Evolutionary conservation across 2,113 vertebrate genomes (phyloP), one percentile per base, ranked within the genome.

Genomic region (Eolophus roseicapilla): DNA sequence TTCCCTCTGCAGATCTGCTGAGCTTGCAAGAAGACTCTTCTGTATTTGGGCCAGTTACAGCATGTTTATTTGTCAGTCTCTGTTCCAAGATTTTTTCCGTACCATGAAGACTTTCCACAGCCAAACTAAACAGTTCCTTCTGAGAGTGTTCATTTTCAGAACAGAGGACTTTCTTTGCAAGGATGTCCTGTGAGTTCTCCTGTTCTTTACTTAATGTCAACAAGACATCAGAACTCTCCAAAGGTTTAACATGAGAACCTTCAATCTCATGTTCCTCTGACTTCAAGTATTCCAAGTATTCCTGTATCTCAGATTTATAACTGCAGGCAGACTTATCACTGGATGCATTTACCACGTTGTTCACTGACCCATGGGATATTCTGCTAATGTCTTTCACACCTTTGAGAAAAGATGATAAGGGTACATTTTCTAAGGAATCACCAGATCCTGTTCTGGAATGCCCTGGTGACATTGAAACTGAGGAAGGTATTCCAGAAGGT

Each of bases 221-320:
- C 57, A 98, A 93, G 82, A 95, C 92, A 46, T 94, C 90, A 91
- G 97, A 95, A 97, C 95, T 83, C 82, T 93, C 80, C n/a, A 95
- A 81, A 52, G 82, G 91, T 57, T 96, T 94, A 46, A 49, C 52
- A 15, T 21, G 64, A 77, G 68, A 77, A 69, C 85, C 82, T 81
- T 97, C 96, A 71, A 60, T 88, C 37, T 90, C 86, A 37, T 87
- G 97, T 25, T 97, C 93, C 57, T 98, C 96, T 4, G 95, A 97
- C 71, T 97, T 97, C 52, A 96, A 50, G 55, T 82, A 95, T 27
- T 98, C 98, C 86, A 98, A 71, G 17, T 98, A 98, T 92, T 99
- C 98, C 78, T 97, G 93, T 91, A 98, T 93, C 88, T 98, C 98
- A 77, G 98, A 98, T 89, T 96, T 98, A 41, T 93, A 92, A 95